Evolutionary conservation across 1,140 invertebrate genomes (phyloP).

Genomic region (Conus ventricosus): DNA sequence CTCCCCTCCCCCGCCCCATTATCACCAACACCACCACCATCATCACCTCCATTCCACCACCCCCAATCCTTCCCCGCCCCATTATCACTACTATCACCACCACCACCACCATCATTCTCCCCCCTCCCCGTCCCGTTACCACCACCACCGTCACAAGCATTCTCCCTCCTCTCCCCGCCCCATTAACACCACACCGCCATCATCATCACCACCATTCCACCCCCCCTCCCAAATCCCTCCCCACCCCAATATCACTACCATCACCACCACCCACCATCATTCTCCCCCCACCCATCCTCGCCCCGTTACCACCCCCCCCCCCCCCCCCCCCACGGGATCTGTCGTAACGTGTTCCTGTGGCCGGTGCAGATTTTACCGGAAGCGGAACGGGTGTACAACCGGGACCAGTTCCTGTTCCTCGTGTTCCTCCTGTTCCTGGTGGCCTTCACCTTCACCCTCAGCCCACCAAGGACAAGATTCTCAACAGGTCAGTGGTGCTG

Average conservation of each 20-base stretch:
- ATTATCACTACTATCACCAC: too few species aligned
- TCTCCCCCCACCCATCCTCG: not conserved
- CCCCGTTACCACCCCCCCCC: not conserved
- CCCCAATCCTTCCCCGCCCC: too few species aligned
- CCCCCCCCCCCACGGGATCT: too few species aligned
- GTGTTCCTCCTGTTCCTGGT: slow-evolving; percentile 48
- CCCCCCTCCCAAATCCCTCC: too few species aligned
- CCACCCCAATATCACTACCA: too few species aligned
- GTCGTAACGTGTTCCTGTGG: not conserved
- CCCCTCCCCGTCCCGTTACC: not conserved
- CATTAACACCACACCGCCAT: too few species aligned
- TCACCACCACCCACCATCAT: not conserved
- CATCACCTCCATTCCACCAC: too few species aligned
- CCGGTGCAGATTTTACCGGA: not conserved
- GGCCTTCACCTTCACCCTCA: slow-evolving; percentile 50
- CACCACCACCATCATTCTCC: not conserved
- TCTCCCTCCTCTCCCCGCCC: not conserved
- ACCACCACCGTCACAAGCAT: too few species aligned
- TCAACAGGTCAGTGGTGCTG: slow-evolving; percentile 58
- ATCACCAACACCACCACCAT: too few species aligned
- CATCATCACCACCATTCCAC: too few species aligned
- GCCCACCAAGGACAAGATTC: slow-evolving; percentile 57
- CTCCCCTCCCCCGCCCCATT: too few species aligned
- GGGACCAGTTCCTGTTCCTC: not conserved
- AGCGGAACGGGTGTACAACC: not conserved